Percentiles rank a stretch among this genome's conserved stretches.
Conservation (phyloP, 2,113 vertebrate species). For the Chloroceryle aenea region DNA sequence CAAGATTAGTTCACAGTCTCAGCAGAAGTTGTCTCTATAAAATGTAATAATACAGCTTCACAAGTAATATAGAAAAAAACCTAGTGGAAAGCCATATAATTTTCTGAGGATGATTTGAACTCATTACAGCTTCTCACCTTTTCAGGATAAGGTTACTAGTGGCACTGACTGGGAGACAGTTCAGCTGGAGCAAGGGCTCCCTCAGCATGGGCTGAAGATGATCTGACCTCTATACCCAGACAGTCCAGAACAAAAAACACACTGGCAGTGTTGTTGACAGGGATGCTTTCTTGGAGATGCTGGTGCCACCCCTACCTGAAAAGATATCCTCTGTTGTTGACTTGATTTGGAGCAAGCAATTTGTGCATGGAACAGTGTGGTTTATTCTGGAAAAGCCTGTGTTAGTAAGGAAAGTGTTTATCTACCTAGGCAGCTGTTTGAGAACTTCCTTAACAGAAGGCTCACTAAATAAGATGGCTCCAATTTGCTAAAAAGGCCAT, state of each 20-base stretch:
- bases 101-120: background rate
- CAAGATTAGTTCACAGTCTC: background rate
- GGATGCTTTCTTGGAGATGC: background rate
- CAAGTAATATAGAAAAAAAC: background rate
- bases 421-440: background rate
- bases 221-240: background rate
- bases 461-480: background rate
- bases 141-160: background rate
- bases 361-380: background rate
- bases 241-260: background rate
- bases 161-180: background rate
- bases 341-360: background rate
- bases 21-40: background rate
- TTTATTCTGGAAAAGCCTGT: background rate
- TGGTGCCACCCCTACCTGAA: background rate
- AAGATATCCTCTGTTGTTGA: background rate
- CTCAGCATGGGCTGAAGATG: background rate
- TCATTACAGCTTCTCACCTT: background rate
- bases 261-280: background rate
- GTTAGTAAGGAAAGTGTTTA: background rate
- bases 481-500: constrained; percentile 8
- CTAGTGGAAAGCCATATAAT: background rate
- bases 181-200: background rate
- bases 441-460: background rate
- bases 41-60: background rate